Evolutionary conservation across 2,797 vertebrate genomes (phyloP), one percentile per base, ranked within the genome.

Genomic region (Lemur catta): DNA sequence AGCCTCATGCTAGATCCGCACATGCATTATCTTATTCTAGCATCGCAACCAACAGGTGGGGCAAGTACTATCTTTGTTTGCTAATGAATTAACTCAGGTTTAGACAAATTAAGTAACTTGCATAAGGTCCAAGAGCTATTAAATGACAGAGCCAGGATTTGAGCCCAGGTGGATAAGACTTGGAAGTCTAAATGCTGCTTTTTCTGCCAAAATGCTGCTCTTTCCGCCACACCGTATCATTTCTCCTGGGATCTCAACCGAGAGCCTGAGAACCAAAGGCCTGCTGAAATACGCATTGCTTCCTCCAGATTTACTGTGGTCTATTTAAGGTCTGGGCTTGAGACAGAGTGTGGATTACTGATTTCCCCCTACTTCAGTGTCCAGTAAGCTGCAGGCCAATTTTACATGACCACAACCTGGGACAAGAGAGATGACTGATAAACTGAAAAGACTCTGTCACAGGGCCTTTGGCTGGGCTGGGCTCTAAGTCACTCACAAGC

Each of bases 71-170:
- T 63, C 26, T 46, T 87, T 57, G 15, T 89, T 92, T 92, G 35
- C 14, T 65, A 26, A 67, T 61, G 43, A 95, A 33, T 61, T 80
- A 76, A 38, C 50, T 13, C 22, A 94, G 46, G 28, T 84, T 93
- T 94, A 74, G 38, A 75, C 78, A 95, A 95, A 85, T 88, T 67
- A 90, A 81, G 33, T 57, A 41, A 95, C 50, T 93, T 96, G 33
- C 9, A 30, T 50, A 50, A 84, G 76, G 59, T 84, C 61, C 7
- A 57, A 79, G 89, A 69, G 11, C 41, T 75, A 28, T 57, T 38
- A 71, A 92, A 75, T 75, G 38, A 33, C 6, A 55, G 78, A 95
- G 20, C 1, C 75, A 46, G 55, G 65, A 84, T 78, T 46, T 86
- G 91, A 89, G 80, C 35, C 41, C 38, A 69, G 18, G 41, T 84